Evolutionary conservation across 2,888 invertebrate species (phyloP).

Genomic region (Ganaspis brasiliensis): DNA sequence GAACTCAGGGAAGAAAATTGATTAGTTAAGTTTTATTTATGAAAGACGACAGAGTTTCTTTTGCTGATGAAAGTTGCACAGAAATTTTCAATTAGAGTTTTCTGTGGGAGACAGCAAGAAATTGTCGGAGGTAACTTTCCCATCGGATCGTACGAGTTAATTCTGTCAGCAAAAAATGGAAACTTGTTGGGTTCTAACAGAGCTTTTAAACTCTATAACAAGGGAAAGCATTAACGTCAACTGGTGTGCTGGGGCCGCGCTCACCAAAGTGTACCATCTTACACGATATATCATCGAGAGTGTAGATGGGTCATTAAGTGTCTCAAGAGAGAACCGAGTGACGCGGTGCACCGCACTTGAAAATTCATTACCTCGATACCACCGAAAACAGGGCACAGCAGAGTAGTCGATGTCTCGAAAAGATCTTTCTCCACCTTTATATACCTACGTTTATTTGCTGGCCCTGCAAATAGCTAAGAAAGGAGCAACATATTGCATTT

Average conservation of each 20-base stretch:
- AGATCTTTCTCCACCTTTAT: neutral
- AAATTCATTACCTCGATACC: constrained; percentile 36
- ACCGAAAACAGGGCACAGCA: constrained; percentile 18
- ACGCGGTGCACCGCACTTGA: constrained; percentile 21
- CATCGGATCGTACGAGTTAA: constrained; percentile 35
- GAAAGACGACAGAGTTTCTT: constrained; percentile 14
- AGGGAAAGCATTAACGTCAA: constrained; percentile 34
- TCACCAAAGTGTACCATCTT: neutral
- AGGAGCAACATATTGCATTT: constrained; percentile 38
- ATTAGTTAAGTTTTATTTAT: constrained; percentile 19
- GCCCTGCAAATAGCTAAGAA: constrained; percentile 22
- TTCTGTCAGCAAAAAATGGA: constrained; percentile 37
- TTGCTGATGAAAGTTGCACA: constrained; percentile 1
- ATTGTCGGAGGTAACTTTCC: constrained; percentile 20
- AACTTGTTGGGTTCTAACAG: constrained; percentile 22
- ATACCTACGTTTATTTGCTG: constrained; percentile 3
- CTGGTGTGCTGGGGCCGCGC: constrained; percentile 9
- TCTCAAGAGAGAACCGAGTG: constrained; percentile 13
- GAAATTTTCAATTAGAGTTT: constrained; percentile 38
- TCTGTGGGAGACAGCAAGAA: constrained; percentile 4
- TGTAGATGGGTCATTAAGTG: constrained; percentile 29
- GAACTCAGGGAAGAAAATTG: neutral
- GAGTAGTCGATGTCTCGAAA: neutral
- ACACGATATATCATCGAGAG: constrained; percentile 23
- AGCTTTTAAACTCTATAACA: constrained; percentile 32